Evolutionary conservation across 2,113 vertebrate species (phyloP), one percentile per base, ranked within the genome.

Genomic region (Myotis lucifugus): DNA sequence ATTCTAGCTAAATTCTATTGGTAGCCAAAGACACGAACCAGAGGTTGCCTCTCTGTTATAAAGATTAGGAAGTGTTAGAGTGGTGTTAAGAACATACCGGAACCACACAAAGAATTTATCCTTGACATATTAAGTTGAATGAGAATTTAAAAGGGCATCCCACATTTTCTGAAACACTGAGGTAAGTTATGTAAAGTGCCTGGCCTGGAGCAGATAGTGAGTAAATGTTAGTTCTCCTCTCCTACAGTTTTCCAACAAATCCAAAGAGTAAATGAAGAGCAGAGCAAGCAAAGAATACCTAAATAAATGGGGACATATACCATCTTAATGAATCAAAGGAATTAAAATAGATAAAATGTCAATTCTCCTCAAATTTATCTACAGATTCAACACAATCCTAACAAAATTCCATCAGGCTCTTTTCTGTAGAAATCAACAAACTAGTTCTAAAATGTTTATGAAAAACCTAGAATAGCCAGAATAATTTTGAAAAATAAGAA

Each of bases 371-470:
- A 93, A 87, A 70, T 13, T 92, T 15, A 82, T 76, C 56, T 29
- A 77, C 9, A 81, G 73, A 67, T 64, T 73, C 61, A 88, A 81
- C 50, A 81, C 37, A 74, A 82, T 74, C 25, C 25, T 37, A 76
- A 72, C 56, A 77, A 87, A 74, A 74, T 88, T 40, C 67, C 4
- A 72, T 17, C 34, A 74, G 25, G 4, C 19, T 85, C 17, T 78
- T 90, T 73, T 88, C 76, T 42, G 14, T 92, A 94, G n/a, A 92
- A 86, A 95, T 83, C 37, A 93, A 87, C 48, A 93, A 93, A 73
- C 18, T 88, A 88, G 91, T 70, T 61, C 42, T 84, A 66, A 91
- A 69, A 15, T 42, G 81, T 61, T 67, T 78, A 42, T 11, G 52
- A 73, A 94, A 94, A 85, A 69, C 6, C 69, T 84, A 94, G 25